These are phyloP conservation scores for Lacanobia oleracea DNA, from an alignment of 2,888 invertebrate species.

Conservation along the genomic window DNA sequence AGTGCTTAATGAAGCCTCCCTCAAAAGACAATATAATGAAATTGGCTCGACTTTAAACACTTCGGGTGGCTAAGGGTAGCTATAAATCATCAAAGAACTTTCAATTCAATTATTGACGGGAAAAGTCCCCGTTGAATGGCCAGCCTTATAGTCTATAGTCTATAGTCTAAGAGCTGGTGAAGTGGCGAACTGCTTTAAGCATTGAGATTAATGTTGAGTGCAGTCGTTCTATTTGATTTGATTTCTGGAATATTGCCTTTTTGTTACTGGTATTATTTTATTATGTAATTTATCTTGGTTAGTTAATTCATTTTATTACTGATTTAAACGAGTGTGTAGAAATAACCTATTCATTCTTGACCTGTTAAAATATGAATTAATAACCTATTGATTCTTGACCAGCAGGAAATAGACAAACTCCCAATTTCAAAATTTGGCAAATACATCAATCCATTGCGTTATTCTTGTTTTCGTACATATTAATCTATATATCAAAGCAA, in stretches of 20 bases:
- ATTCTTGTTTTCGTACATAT: too few species aligned
- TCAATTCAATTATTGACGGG: conserved; percentile 50
- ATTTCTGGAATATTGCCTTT: background rate
- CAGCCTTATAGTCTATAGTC: conserved; percentile 35
- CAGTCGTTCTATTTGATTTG: conserved; percentile 29
- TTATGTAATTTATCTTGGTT: too few species aligned
- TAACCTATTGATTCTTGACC: too few species aligned
- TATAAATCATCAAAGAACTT: conserved; percentile 45
- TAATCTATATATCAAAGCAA: too few species aligned
- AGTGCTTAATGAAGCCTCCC: conserved; percentile 35
- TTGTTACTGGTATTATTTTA: too few species aligned
- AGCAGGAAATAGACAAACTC: too few species aligned
- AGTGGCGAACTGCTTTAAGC: conserved; percentile 20
- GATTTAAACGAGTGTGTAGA: too few species aligned
- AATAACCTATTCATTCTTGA: too few species aligned
- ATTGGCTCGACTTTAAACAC: conserved; percentile 44
- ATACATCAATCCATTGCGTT: too few species aligned
- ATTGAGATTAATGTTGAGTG: conserved; percentile 34
- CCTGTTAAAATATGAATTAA: too few species aligned
- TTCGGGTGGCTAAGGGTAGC: conserved; percentile 26
- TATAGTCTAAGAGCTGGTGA: conserved; percentile 20
- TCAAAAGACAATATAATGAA: conserved; percentile 50
- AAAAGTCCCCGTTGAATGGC: conserved; percentile 39
- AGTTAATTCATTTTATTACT: too few species aligned
- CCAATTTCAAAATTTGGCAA: too few species aligned